Conservation (phyloP, 53 echinoderm and acorn worm genomes). For the Antedon mediterranea region DNA sequence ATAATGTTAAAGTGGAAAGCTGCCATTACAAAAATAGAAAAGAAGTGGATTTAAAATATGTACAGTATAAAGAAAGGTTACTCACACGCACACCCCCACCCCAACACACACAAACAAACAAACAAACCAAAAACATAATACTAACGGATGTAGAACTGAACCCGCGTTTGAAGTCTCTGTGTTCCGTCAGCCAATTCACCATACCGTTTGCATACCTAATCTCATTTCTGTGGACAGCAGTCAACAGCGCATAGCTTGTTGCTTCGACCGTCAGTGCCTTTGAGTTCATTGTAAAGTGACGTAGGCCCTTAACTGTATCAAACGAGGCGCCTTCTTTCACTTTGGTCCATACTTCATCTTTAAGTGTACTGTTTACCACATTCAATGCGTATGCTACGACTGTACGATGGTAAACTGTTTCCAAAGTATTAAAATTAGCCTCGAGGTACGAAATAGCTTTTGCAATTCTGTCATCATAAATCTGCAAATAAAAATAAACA, state of each 20-base stretch:
- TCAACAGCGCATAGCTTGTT: neutral
- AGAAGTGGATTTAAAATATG: no score
- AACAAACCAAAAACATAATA: no score
- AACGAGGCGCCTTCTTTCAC: neutral
- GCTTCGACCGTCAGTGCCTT: neutral
- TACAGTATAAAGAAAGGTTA: no score
- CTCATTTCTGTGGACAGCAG: neutral
- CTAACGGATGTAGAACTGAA: neutral
- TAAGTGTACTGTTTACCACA: neutral
- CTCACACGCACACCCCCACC: no score
- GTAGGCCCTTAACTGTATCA: neutral
- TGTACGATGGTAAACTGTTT: neutral
- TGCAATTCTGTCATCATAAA: neutral
- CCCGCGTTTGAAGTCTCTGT: neutral
- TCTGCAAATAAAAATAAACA: no score
- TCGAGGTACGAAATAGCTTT: neutral
- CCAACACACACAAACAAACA: no score
- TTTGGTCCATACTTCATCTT: neutral
- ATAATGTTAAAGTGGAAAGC: no score
- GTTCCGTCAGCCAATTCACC: neutral
- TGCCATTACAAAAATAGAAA: no score
- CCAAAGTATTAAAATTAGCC: neutral
- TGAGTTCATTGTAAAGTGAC: neutral
- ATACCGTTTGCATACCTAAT: neutral
- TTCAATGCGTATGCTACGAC: neutral